Conservation (phyloP, 2,113 vertebrate species). For the human (Homo sapiens) region GRCh38 chr7:24555501-24556000, state of each 20-base stretch:
- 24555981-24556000: conserved; percentile 43
- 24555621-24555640: not conserved
- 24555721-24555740: not conserved
- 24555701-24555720: not conserved
- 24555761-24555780: not conserved
- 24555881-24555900: conserved; percentile 25
- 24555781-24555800: conserved; percentile 42
- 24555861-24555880: conserved; percentile 42
- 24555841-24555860: conserved; percentile 35
- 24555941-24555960: conserved; percentile 56
- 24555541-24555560: not conserved
- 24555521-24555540: not conserved
- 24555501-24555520: not conserved
- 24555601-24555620: not conserved
- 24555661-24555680: conserved; percentile 34
- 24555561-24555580: not conserved
- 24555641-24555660: conserved; percentile 32
- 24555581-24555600: not conserved
- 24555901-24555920: conserved; percentile 47
- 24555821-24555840: conserved; percentile 54
- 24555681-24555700: not conserved
- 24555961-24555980: not conserved
- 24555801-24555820: conserved; percentile 42
- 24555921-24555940: conserved; percentile 32
- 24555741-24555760: not conserved